A percentile compares a stretch with the other conserved stretches of the same genome.
Conservation (phyloP, 2,797 vertebrate species). For the Tragelaphus oryx region DNA sequence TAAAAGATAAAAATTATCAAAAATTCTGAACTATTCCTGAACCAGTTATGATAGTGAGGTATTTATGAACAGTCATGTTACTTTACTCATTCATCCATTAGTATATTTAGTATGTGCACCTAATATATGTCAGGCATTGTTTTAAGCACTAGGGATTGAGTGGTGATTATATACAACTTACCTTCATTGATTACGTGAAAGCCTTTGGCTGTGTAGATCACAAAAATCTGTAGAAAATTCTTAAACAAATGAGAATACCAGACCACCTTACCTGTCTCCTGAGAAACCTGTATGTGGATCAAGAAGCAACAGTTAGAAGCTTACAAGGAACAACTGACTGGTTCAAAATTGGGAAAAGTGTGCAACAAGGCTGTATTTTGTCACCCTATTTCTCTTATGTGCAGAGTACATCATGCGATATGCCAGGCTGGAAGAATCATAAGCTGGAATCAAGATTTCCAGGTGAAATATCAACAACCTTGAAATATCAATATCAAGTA, state of each 20-base stretch:
- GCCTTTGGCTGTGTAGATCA: neutral
- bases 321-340: neutral
- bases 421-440: neutral
- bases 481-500: no score
- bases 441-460: neutral
- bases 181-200: neutral
- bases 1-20: neutral
- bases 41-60: neutral
- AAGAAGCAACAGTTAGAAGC: neutral
- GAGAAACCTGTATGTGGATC: neutral
- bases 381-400: neutral
- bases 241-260: neutral
- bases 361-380: neutral
- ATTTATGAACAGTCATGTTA: neutral
- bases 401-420: neutral
- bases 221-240: neutral
- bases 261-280: neutral
- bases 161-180: neutral
- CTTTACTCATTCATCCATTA: neutral
- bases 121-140: neutral
- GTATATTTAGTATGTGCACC: neutral
- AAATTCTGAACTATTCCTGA: neutral
- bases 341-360: neutral
- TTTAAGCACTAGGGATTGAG: neutral
- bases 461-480: neutral